Base-by-base conservation (phyloP, 2,113 vertebrate species). In the Melospiza georgiana region DNA sequence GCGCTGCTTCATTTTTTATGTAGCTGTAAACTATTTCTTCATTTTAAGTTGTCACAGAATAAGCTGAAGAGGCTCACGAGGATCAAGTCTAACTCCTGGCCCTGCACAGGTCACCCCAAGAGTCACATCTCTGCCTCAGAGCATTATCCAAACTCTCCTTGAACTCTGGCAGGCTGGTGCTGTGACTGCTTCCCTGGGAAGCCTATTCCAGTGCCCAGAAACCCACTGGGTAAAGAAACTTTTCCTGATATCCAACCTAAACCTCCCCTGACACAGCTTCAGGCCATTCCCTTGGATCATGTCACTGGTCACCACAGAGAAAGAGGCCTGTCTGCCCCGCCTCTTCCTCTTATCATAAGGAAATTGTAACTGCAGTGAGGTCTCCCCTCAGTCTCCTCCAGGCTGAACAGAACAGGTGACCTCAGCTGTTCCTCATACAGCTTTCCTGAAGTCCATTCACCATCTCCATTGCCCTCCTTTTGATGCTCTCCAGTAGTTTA, bases 281-380 rank as follows among this genome's bases (percentile, higher is more conserved):
- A 75, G n/a, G 12, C 15, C n/a, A 57, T 57, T 49, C 1, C 43
- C 12, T 49, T 3, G 15, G 54, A 12, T n/a, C 10, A 1, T 25
- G 30, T 30, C 51, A 30, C 15, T 20, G 30, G 8, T 41, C 35
- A n/a, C 17, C 24, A 41, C 20, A 73, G 37, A 52, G 21, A 3
- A 46, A 73, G 27, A 12, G 15, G 22, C 15, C 11, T 46, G 58
- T 3, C 51, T 75, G 35, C 20, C 16, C 12, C 10, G 24, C 20
- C 4, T 2, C 30, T 49, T 85, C 15, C 30, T 12, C 25, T 73
- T n/a, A n/a, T n/a, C 5, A 4, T 0, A 2, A 46, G 11, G 24
- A 55, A 17, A 10, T 4, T 66, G 10, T 7, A 13, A 24, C n/a
- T 66, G 59, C n/a, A 46, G 0, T 48, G 51, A 28, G 18, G 18